Evolutionary conservation across 2,888 invertebrate species (phyloP).

Genomic region (Lysandra coridon): DNA sequence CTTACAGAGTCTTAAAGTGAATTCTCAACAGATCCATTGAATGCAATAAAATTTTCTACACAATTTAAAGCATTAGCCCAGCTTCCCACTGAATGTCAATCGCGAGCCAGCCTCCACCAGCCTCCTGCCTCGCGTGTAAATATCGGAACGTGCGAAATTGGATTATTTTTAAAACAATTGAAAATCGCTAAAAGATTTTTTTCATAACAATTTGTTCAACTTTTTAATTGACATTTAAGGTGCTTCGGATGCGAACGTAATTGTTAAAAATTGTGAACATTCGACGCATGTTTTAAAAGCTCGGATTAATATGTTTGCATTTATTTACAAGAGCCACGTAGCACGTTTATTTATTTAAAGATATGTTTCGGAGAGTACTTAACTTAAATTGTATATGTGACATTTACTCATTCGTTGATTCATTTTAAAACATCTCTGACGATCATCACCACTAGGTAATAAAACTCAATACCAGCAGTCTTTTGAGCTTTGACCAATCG

Average conservation of each 20-base stretch:
- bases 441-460: background rate
- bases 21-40: constrained; percentile 66
- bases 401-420: no score
- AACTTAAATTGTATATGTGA: background rate
- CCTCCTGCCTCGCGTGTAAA: constrained; percentile 62
- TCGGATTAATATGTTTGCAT: constrained; percentile 1
- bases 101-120: constrained; percentile 45
- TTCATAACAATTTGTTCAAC: constrained; percentile 18
- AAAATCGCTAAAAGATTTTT: constrained; percentile 14
- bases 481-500: no score
- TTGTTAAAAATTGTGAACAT: constrained; percentile 12
- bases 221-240: constrained; percentile 26
- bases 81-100: constrained; percentile 71
- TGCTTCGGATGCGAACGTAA: constrained; percentile 9
- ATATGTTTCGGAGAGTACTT: background rate
- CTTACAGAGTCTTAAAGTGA: constrained; percentile 59
- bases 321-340: background rate
- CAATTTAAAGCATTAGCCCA: constrained; percentile 76
- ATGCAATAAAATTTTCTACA: constrained; percentile 78
- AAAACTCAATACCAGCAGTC: no score
- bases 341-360: background rate
- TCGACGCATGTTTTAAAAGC: background rate
- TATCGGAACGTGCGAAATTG: constrained; percentile 64
- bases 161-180: constrained; percentile 22
- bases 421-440: background rate